Evolutionary conservation across 2,888 invertebrate species (phyloP).

Genomic region (Tortrix viridana): DNA sequence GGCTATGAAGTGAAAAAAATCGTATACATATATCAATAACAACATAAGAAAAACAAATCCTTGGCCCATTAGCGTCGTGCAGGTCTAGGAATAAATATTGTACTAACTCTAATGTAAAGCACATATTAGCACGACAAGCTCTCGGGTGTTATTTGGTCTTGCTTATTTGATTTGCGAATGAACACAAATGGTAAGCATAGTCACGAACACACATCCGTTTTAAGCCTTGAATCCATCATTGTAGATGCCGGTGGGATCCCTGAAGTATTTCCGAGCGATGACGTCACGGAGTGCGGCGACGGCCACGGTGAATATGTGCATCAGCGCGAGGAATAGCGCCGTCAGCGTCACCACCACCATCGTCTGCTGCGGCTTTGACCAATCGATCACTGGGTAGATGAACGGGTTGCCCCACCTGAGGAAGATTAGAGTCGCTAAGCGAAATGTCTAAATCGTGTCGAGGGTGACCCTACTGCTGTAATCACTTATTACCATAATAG

Average conservation of each 20-base stretch:
- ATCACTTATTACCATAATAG: neutral
- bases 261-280: slow-evolving; percentile 54
- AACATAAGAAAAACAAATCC: slow-evolving; percentile 18
- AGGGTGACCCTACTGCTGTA: neutral
- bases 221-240: slow-evolving; percentile 70
- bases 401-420: slow-evolving; percentile 86
- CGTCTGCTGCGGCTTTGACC: slow-evolving; percentile 88
- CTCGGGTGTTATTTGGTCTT: slow-evolving; percentile 14
- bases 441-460: neutral
- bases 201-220: neutral
- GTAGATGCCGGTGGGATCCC: slow-evolving; percentile 61
- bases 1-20: slow-evolving; percentile 6
- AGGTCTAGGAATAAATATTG: slow-evolving; percentile 28
- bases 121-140: slow-evolving; percentile 38
- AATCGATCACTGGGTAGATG: slow-evolving; percentile 92
- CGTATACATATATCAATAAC: neutral
- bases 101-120: slow-evolving; percentile 35
- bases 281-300: slow-evolving; percentile 81
- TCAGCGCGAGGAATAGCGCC: slow-evolving; percentile 86
- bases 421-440: slow-evolving; percentile 41
- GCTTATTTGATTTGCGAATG: slow-evolving; percentile 32
- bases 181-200: slow-evolving; percentile 11
- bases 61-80: slow-evolving; percentile 23
- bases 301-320: slow-evolving; percentile 86
- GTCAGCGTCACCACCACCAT: slow-evolving; percentile 87